These are phyloP conservation scores for Taphrorychus bicolor DNA, from an alignment of 2,888 invertebrate species.

Conservation along the genomic window DNA sequence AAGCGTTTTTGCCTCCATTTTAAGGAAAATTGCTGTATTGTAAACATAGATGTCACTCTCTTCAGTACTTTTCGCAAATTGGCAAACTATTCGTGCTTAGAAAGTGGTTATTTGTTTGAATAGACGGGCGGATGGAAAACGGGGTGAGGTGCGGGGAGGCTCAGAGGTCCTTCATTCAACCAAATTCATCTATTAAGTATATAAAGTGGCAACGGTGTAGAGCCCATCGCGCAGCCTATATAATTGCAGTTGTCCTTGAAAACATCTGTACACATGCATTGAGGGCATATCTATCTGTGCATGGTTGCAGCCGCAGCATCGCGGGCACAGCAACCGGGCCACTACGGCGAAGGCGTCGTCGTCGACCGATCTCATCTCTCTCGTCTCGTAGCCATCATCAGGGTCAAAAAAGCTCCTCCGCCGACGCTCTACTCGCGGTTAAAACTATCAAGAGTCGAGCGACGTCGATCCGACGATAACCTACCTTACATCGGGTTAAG, in stretches of 20 bases:
- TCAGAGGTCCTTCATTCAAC: too few species aligned
- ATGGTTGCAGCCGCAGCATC: constrained; percentile 35
- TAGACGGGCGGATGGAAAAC: too few species aligned
- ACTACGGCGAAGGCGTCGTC: constrained; percentile 31
- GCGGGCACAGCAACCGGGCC: constrained; percentile 31
- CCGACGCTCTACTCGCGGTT: constrained; percentile 3
- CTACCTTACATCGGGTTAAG: constrained; percentile 28
- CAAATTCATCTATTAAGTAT: too few species aligned
- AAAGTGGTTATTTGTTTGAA: too few species aligned
- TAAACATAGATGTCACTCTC: too few species aligned
- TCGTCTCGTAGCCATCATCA: too few species aligned
- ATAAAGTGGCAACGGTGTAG: constrained; percentile 5
- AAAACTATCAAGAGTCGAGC: constrained; percentile 14
- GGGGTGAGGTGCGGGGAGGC: too few species aligned
- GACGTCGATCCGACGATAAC: constrained; percentile 12
- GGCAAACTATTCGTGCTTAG: too few species aligned
- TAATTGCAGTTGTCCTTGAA: constrained; percentile 56
- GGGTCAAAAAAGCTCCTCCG: constrained; percentile 29
- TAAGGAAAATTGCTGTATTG: too few species aligned
- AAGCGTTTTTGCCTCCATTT: too few species aligned
- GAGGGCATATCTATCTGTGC: constrained; percentile 51
- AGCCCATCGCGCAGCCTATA: constrained; percentile 45
- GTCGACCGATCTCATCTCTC: constrained; percentile 9
- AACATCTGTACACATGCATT: constrained; percentile 55
- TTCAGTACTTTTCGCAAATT: too few species aligned